phyloP scores from a whole-genome alignment of 1,140 invertebrate genomes.

The Hestina assimilis region DNA sequence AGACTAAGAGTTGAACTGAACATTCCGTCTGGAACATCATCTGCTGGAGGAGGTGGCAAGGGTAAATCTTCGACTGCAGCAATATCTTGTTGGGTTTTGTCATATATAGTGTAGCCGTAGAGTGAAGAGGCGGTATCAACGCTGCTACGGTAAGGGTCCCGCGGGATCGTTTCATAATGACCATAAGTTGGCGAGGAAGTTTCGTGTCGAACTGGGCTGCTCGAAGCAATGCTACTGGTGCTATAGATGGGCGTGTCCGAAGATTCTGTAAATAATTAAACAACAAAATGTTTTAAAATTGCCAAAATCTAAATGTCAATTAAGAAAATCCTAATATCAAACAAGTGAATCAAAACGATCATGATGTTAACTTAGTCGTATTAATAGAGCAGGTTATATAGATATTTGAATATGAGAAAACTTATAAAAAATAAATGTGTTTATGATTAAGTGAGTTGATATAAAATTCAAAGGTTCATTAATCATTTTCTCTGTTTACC shows the following conservation, averaged over 20 bases:
- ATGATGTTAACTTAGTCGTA: no score
- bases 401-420: no score
- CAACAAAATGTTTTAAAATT: neutral
- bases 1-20: constrained; percentile 87
- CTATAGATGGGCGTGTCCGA: constrained; percentile 44
- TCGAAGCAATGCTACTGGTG: constrained; percentile 31
- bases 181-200: constrained; percentile 38
- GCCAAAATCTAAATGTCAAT: no score
- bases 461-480: no score
- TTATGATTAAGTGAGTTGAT: no score
- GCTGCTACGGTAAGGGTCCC: constrained; percentile 47
- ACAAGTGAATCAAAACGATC: no score
- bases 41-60: constrained; percentile 80
- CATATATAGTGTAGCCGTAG: constrained; percentile 62
- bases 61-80: constrained; percentile 58
- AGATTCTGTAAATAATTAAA: constrained; percentile 42
- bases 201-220: constrained; percentile 27
- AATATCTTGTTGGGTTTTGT: constrained; percentile 39
- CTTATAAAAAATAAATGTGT: no score
- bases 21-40: constrained; percentile 70
- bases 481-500: neutral
- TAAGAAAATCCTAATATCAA: no score
- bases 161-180: constrained; percentile 48
- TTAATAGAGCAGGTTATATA: no score
- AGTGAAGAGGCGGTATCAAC: constrained; percentile 46